Evolutionary conservation across 2,113 vertebrate species (phyloP), one percentile per base, ranked within the genome.

Genomic region (Lophius piscatorius): DNA sequence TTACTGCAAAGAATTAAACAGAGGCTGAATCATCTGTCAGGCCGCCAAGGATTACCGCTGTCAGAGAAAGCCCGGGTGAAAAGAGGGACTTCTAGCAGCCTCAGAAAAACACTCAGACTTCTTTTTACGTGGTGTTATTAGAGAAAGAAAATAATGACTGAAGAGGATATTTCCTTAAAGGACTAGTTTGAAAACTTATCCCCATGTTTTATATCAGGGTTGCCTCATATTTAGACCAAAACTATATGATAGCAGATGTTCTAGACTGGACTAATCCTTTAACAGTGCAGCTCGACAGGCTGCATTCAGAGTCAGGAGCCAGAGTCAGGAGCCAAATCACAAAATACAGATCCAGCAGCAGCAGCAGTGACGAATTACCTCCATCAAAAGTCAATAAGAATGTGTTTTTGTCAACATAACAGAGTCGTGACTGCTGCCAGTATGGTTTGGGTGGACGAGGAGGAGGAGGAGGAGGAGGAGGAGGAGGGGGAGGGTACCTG

Each of bases 401-500:
- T 16, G 12, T n/a, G n/a, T n/a, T n/a, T n/a, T n/a, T n/a, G n/a
- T n/a, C n/a, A n/a, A n/a, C n/a, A n/a, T n/a, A n/a, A n/a, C n/a
- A n/a, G n/a, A n/a, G n/a, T n/a, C n/a, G n/a, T n/a, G n/a, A n/a
- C n/a, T n/a, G n/a, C n/a, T n/a, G n/a, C n/a, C n/a, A n/a, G n/a
- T n/a, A n/a, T n/a, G n/a, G n/a, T n/a, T n/a, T n/a, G n/a, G n/a
- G n/a, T n/a, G n/a, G n/a, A n/a, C n/a, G n/a, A n/a, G n/a, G n/a
- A n/a, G n/a, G n/a, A n/a, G n/a, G n/a, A n/a, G n/a, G n/a, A n/a
- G n/a, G n/a, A n/a, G n/a, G n/a, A n/a, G n/a, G n/a, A n/a, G n/a
- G n/a, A n/a, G 6, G 13, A 7, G n/a, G 17, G 38, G 20, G 55
- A 44, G 16, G 28, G 4, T 74, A 98, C 97, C 97, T 99, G 89